These are phyloP conservation scores for Malacoraja senta DNA, from an alignment of 2,797 vertebrate species.

Conservation along the genomic window DNA sequence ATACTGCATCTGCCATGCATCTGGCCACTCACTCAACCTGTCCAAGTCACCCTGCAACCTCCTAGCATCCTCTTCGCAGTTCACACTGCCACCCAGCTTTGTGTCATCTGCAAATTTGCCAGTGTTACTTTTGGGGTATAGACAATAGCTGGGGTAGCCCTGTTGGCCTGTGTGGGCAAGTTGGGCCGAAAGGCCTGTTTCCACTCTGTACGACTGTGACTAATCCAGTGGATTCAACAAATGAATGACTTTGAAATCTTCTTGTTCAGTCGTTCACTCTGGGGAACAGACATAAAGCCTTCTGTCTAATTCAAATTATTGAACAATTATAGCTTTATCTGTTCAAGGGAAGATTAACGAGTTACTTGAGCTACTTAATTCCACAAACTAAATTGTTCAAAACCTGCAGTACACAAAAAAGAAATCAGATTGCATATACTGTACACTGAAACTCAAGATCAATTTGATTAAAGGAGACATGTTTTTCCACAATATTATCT, in stretches of 20 bases:
- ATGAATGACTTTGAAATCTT: neutral
- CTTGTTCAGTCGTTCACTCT: neutral
- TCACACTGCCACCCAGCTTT: too few species aligned
- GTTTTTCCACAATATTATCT: neutral
- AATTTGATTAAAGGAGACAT: neutral
- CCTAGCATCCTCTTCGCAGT: too few species aligned
- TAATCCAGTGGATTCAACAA: too few species aligned
- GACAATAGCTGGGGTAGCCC: too few species aligned
- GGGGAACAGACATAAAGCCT: neutral
- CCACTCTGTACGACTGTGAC: too few species aligned
- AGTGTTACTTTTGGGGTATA: too few species aligned
- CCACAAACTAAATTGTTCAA: neutral
- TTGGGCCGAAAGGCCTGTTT: too few species aligned
- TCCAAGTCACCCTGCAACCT: too few species aligned
- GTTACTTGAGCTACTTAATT: neutral
- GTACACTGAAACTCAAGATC: neutral
- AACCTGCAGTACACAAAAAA: neutral
- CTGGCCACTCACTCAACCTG: too few species aligned
- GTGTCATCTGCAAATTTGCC: too few species aligned
- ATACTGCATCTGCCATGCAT: too few species aligned
- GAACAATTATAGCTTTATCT: neutral
- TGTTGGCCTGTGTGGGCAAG: too few species aligned
- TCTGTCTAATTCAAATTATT: neutral
- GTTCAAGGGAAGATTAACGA: neutral
- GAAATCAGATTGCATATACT: neutral